Conservation (phyloP, 2,113 vertebrate species). For the Eurystomus gularis region DNA sequence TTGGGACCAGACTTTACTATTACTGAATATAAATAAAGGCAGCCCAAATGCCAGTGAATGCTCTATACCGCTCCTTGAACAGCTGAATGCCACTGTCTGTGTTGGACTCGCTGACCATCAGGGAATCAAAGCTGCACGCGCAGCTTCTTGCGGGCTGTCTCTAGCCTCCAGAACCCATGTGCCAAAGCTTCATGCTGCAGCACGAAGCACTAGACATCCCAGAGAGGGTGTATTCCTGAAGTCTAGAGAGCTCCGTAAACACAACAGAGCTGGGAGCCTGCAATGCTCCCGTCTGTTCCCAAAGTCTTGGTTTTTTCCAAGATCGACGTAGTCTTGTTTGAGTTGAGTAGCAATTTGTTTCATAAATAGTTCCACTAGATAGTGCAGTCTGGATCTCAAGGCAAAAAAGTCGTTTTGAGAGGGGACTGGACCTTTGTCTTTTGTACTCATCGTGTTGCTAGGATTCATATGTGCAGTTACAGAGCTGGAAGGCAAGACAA, state of each 20-base stretch:
- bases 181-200: background rate
- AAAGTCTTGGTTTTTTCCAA: background rate
- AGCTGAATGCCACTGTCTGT: background rate
- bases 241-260: background rate
- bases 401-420: background rate
- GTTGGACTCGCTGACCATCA: background rate
- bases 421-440: background rate
- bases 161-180: background rate
- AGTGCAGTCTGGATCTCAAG: background rate
- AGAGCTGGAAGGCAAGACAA: background rate
- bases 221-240: background rate
- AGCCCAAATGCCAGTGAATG: background rate
- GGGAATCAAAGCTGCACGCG: background rate
- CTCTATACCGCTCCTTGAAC: background rate
- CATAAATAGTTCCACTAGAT: background rate
- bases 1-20: constrained; percentile 4
- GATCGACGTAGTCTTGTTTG: background rate
- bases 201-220: background rate
- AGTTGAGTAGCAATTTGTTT: background rate
- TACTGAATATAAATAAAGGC: background rate
- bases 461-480: background rate
- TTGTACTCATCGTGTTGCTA: background rate
- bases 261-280: background rate
- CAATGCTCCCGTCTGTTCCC: background rate
- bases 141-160: background rate